Evolutionary conservation across 2,113 vertebrate species (phyloP), one percentile per base, ranked within the genome.

Genomic region (Lampris incognitus): DNA sequence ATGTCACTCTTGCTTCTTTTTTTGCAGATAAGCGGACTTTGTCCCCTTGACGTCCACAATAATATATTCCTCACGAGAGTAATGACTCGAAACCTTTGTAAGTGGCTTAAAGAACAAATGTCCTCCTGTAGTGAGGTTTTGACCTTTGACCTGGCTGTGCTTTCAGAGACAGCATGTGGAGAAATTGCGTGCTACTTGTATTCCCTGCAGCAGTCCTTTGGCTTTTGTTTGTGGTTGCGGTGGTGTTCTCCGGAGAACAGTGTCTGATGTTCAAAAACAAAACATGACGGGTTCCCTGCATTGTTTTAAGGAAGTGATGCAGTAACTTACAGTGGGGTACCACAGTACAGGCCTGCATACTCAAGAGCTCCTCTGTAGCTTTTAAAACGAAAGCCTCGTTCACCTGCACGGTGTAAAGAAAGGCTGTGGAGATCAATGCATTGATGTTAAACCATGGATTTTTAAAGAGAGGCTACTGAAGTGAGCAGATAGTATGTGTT

Each of bases 1-100:
- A 65, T 54, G 70, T 55, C 71, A 72, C 8, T 73, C 44, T 51
- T 37, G 40, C 50, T 69, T 11, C 57, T 7, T 55, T 64, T 48
- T 68, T 46, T 46, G 24, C 44, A 46, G 44, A 7, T 46, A 38
- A 52, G 10, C n/a, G 59, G 57, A 9, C 54, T 51, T 1, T 42
- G 40, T 50, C 59, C 66, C 50, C 57, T 61, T 42, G 37, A 61
- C 3, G 1, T 13, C 56, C 66, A 64, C 9, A 36, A 51, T 1
- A 24, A 46, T 7, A 46, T 5, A 66, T 42, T 64, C 10, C 55
- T 56, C 10, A 6, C 50, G 42, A 0, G 41, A 54, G 40, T 59
- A 37, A 49, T 41, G 69, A 37, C 37, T 6, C 2, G 10, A 44
- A 62, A 61, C 55, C 46, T 72, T 46, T 46, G 58, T 54, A 55